phyloP scores from a whole-genome alignment of 2,113 vertebrate species.

The Toxotes chatareus region DNA sequence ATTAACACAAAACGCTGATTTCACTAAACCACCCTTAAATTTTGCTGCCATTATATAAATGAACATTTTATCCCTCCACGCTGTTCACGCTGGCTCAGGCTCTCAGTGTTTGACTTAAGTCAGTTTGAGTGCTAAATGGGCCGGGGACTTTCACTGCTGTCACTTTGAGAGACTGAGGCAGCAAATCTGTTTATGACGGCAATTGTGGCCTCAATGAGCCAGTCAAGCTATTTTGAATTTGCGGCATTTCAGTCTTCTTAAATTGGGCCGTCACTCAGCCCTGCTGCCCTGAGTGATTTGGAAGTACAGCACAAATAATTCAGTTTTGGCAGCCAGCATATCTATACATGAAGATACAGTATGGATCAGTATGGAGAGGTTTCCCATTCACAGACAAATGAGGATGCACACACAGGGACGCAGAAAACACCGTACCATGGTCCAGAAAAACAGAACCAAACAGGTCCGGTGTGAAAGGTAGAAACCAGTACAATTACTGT shows the following conservation, averaged over 20 bases:
- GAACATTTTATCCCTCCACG: neutral
- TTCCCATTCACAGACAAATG: neutral
- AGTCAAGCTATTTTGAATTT: slow-evolving; percentile 18
- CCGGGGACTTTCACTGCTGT: neutral
- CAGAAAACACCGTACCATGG: neutral
- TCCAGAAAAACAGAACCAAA: neutral
- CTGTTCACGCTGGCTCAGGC: neutral
- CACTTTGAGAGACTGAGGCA: slow-evolving; percentile 18
- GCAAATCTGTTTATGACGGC: slow-evolving; percentile 12
- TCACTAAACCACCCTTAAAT: neutral
- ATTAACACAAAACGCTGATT: neutral
- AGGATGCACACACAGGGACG: neutral
- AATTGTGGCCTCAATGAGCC: slow-evolving; percentile 39
- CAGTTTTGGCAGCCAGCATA: slow-evolving; percentile 1
- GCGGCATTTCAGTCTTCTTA: slow-evolving; percentile 5
- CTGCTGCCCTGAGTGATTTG: neutral
- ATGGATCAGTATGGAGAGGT: neutral
- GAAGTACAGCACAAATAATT: neutral
- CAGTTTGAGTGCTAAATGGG: slow-evolving; percentile 22
- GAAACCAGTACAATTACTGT: neutral
- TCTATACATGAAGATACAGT: neutral
- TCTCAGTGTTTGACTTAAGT: neutral
- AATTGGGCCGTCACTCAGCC: neutral
- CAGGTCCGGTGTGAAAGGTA: neutral
- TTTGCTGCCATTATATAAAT: neutral